These are phyloP conservation scores for Pao palembangensis DNA, from an alignment of 2,113 vertebrate species.

Conservation along the genomic window DNA sequence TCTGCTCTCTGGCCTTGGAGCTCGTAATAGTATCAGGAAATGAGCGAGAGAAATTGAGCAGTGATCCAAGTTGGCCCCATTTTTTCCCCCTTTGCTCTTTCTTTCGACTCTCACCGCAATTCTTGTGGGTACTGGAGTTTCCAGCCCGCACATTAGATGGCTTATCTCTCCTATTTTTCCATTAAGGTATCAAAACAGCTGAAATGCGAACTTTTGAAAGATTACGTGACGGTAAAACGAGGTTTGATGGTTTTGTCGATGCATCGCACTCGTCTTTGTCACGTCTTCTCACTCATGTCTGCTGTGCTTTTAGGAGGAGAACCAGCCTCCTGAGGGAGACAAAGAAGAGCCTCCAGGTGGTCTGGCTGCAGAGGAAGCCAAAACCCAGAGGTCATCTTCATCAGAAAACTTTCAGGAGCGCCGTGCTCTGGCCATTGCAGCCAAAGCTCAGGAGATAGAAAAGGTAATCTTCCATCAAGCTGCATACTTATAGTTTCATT, in stretches of 20 bases:
- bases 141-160: conserved; percentile 20
- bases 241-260: neutral
- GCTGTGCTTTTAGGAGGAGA: conserved; percentile 73
- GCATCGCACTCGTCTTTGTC: neutral
- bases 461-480: conserved; percentile 73
- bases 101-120: conserved; percentile 15
- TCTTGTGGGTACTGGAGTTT: conserved; percentile 29
- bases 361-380: conserved; percentile 64
- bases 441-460: conserved; percentile 92
- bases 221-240: neutral
- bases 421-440: conserved; percentile 84
- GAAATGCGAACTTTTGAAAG: conserved; percentile 4
- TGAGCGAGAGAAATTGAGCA: conserved; percentile 43
- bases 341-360: conserved; percentile 73
- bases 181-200: conserved; percentile 22
- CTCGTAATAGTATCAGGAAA: conserved; percentile 54
- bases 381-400: conserved; percentile 50
- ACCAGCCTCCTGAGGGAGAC: conserved; percentile 61
- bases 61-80: conserved; percentile 47
- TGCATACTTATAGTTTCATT: too few species aligned
- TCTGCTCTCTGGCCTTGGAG: conserved; percentile 32
- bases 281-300: neutral
- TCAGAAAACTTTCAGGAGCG: conserved; percentile 76
- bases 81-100: conserved; percentile 30
- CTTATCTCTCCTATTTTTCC: conserved; percentile 23